A percentile compares a stretch with the other conserved stretches of the same genome.
These are phyloP conservation scores for Lycocerus yunnanus DNA, from an alignment of 2,888 invertebrate species.

Conservation along the genomic window DNA sequence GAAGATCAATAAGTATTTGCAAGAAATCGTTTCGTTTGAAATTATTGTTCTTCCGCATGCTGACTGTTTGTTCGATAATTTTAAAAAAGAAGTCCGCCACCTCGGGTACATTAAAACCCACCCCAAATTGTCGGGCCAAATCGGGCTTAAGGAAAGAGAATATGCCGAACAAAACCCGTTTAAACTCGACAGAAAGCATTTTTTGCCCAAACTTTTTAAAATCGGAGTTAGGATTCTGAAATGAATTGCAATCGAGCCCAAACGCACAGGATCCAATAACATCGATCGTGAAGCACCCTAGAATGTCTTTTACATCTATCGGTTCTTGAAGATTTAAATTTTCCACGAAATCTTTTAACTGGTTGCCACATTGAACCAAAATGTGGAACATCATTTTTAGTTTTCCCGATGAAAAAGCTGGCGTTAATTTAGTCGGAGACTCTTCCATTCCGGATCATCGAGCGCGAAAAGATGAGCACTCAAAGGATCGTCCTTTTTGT, in stretches of 20 bases:
- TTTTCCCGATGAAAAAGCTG: slow-evolving; percentile 56
- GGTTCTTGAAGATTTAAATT: not conserved
- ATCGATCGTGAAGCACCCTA: not conserved
- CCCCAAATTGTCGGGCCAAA: not conserved
- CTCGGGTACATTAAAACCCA: not conserved
- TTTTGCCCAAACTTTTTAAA: not conserved
- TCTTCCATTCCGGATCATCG: slow-evolving; percentile 50
- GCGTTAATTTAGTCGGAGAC: slow-evolving; percentile 52
- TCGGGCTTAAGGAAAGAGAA: not conserved
- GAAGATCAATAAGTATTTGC: not conserved
- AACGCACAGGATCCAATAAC: not conserved
- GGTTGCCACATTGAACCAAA: slow-evolving; percentile 43
- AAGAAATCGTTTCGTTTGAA: not conserved
- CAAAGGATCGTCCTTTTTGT: not conserved
- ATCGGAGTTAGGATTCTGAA: not conserved
- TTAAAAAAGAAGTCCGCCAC: not conserved
- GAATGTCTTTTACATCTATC: not conserved
- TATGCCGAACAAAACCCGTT: not conserved
- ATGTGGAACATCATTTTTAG: slow-evolving; percentile 54
- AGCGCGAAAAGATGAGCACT: not conserved
- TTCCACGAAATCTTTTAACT: slow-evolving; percentile 34
- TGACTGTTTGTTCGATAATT: not conserved
- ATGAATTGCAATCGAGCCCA: not conserved
- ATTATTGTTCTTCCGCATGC: not conserved
- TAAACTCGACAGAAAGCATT: not conserved